A percentile compares a stretch with the other conserved stretches of the same genome.
Evolutionary conservation across 1,140 invertebrate genomes (phyloP).

Genomic region (Temnothorax nylanderi): DNA sequence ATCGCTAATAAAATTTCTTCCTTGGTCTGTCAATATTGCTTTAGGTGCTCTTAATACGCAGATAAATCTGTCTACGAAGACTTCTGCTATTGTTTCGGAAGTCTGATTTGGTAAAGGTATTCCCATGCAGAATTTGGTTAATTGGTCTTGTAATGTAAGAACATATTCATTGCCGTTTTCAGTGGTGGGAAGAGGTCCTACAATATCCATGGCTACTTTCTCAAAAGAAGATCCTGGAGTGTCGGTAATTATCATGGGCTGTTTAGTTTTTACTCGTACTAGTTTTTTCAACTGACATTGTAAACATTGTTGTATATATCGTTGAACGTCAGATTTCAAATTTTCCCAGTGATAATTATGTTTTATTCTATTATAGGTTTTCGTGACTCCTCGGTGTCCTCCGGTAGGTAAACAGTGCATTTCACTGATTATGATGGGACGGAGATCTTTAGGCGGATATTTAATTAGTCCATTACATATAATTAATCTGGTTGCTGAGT

Average conservation of each 20-base stretch:
- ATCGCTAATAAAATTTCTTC: no score
- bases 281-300: no score
- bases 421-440: not conserved
- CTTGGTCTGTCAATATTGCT: no score
- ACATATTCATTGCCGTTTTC: conserved; percentile 27
- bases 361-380: not conserved
- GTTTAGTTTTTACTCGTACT: no score
- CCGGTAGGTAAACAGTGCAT: not conserved
- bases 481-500: not conserved
- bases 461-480: not conserved
- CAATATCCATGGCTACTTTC: conserved; percentile 61
- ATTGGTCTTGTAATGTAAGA: no score
- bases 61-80: no score
- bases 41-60: no score
- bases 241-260: no score
- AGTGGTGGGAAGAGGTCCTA: conserved; percentile 28
- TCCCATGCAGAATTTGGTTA: conserved; percentile 62
- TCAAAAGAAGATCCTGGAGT: no score
- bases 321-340: not conserved
- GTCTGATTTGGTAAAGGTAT: no score
- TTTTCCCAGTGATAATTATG: conserved; percentile 7
- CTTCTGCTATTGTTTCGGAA: no score
- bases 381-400: not conserved
- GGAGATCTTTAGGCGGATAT: not conserved
- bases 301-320: no score